phyloP scores from a whole-genome alignment of 2,113 vertebrate genomes.

The Silurus asotus region DNA sequence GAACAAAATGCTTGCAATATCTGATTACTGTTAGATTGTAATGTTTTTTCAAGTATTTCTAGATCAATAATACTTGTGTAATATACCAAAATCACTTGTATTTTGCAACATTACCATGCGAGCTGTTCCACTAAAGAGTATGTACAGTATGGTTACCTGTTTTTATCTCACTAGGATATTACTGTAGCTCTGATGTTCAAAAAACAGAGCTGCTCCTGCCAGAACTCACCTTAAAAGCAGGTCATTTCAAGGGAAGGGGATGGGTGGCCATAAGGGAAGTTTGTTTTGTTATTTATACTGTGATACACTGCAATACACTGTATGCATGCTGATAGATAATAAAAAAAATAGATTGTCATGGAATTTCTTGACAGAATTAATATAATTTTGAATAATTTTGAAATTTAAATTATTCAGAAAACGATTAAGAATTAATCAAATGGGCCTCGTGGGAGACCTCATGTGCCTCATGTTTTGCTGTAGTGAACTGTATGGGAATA shows the following conservation, averaged over 20 bases:
- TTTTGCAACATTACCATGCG: neutral
- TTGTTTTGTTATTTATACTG: neutral
- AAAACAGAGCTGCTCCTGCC: neutral
- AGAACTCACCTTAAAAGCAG: neutral
- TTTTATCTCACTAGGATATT: neutral
- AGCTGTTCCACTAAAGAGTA: neutral
- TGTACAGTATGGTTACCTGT: neutral
- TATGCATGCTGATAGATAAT: too few relatives aligned
- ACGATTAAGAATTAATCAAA: too few relatives aligned
- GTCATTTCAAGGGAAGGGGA: neutral
- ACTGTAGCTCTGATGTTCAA: neutral
- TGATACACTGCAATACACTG: neutral
- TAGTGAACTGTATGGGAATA: too few relatives aligned
- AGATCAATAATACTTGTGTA: neutral
- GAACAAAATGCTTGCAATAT: neutral
- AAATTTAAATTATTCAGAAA: too few relatives aligned
- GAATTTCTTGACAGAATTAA: neutral
- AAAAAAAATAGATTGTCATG: neutral
- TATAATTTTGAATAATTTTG: too few relatives aligned
- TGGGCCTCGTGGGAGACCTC: too few relatives aligned
- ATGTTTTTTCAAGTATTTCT: neutral
- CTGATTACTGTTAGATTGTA: neutral
- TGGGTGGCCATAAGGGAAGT: neutral
- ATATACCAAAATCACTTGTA: neutral
- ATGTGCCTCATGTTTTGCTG: too few relatives aligned